These are phyloP conservation scores for Poeciliopsis presidionis DNA, from an alignment of 2,797 vertebrate species.

Conservation along the genomic window DNA sequence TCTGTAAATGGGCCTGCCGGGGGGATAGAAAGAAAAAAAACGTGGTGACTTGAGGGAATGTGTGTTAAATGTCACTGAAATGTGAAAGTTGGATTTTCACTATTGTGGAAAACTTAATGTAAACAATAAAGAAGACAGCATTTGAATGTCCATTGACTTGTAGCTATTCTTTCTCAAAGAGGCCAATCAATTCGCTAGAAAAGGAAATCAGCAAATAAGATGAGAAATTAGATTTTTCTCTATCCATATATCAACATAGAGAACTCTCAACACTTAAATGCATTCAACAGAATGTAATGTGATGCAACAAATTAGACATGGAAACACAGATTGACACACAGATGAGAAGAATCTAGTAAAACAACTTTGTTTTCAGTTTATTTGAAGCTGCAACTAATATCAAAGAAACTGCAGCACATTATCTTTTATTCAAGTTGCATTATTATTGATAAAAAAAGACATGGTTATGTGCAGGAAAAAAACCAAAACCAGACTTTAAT, in stretches of 20 bases:
- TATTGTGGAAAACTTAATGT: background rate
- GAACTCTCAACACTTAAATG: background rate
- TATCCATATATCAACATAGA: background rate
- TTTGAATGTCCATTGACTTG: background rate
- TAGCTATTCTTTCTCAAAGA: background rate
- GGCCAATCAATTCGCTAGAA: background rate
- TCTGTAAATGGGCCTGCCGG: constrained; percentile 93
- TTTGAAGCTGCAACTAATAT: background rate
- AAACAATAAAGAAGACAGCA: background rate
- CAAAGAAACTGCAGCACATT: background rate
- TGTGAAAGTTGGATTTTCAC: background rate
- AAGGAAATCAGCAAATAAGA: background rate
- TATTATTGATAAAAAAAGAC: background rate
- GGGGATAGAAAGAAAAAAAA: constrained; percentile 31
- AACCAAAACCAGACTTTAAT: constrained; percentile 20
- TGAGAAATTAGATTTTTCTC: background rate
- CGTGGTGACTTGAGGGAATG: background rate
- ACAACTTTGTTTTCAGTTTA: background rate
- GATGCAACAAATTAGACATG: background rate
- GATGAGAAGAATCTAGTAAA: background rate
- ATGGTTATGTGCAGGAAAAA: background rate
- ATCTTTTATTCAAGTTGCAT: background rate
- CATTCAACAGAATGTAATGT: background rate
- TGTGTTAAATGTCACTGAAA: background rate
- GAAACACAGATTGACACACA: background rate